These are phyloP conservation scores for Drosophila kanekoi DNA, from an alignment of 2,888 invertebrate genomes.

Conservation along the genomic window DNA sequence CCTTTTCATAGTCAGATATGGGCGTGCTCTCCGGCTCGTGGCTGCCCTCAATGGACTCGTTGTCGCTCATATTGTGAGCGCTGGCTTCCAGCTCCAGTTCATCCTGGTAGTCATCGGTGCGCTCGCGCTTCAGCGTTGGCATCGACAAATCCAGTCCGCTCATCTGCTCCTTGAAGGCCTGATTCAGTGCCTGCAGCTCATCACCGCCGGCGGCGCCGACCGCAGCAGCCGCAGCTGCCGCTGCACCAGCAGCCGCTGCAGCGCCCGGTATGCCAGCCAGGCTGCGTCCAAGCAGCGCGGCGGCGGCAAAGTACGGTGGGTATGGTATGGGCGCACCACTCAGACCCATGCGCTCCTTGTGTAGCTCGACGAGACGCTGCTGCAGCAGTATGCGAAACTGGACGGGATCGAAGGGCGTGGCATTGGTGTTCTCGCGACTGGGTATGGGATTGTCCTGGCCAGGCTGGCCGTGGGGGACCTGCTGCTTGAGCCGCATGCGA, in stretches of 20 bases:
- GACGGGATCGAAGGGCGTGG: slow-evolving; percentile 94
- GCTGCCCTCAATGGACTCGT: slow-evolving; percentile 81
- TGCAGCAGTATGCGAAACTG: slow-evolving; percentile 95
- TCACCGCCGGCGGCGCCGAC: slow-evolving; percentile 88
- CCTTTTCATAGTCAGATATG: slow-evolving; percentile 84
- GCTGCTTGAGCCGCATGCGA: slow-evolving; percentile 98
- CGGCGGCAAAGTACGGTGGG: slow-evolving; percentile 93
- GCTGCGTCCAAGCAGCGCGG: slow-evolving; percentile 85
- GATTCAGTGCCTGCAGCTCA: slow-evolving; percentile 86
- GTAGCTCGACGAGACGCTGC: slow-evolving; percentile 94
- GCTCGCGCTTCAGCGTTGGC: slow-evolving; percentile 91
- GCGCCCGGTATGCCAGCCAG: slow-evolving; percentile 91
- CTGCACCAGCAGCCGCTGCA: slow-evolving; percentile 90
- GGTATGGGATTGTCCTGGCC: slow-evolving; percentile 89
- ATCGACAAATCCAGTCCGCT: slow-evolving; percentile 95
- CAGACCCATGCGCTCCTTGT: slow-evolving; percentile 93
- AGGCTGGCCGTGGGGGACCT: slow-evolving; percentile 91
- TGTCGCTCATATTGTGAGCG: slow-evolving; percentile 82
- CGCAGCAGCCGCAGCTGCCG: slow-evolving; percentile 91
- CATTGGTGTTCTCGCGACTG: slow-evolving; percentile 89
- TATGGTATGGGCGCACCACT: slow-evolving; percentile 91
- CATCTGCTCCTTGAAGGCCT: slow-evolving; percentile 91
- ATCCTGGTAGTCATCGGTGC: slow-evolving; percentile 85
- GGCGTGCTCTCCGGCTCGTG: slow-evolving; percentile 50
- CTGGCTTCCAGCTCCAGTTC: slow-evolving; percentile 89